A percentile compares a stretch with the other conserved stretches of the same genome.
These are phyloP conservation scores for Lottia gigantea DNA, from an alignment of 2,888 invertebrate genomes.

Conservation along the genomic window DNA sequence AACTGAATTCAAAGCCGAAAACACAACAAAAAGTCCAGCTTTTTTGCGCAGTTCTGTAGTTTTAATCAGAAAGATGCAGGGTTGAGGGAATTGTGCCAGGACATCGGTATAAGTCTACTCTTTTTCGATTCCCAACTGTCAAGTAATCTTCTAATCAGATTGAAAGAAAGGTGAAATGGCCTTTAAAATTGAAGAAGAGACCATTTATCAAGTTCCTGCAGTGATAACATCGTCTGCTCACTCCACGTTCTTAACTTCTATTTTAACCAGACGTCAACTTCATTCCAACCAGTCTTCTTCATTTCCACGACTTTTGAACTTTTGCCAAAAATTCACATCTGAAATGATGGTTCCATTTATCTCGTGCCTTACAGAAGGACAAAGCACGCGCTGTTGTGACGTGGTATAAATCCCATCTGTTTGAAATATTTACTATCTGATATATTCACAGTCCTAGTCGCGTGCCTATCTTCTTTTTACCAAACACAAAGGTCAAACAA, in stretches of 20 bases:
- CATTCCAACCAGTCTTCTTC: background rate
- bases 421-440: background rate
- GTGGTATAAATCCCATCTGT: conserved; percentile 4
- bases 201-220: background rate
- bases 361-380: conserved; percentile 9
- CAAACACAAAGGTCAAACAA: background rate
- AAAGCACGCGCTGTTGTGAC: conserved; percentile 9
- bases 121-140: no score
- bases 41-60: no score
- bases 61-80: no score
- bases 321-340: conserved; percentile 5
- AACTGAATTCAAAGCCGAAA: no score
- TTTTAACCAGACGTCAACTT: background rate
- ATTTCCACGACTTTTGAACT: conserved; percentile 5
- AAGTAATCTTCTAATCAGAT: no score
- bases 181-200: background rate
- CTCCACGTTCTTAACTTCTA: background rate
- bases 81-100: no score
- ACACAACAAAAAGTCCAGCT: no score
- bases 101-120: no score
- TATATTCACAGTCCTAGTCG: conserved; percentile 8
- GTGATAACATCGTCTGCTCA: conserved; percentile 3
- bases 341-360: conserved; percentile 1
- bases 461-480: conserved; percentile 1
- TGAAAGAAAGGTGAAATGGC: no score